These are phyloP conservation scores for Porites cylindrica DNA, from an alignment of 92 coral and sea anemone genomes.

Conservation along the genomic window DNA sequence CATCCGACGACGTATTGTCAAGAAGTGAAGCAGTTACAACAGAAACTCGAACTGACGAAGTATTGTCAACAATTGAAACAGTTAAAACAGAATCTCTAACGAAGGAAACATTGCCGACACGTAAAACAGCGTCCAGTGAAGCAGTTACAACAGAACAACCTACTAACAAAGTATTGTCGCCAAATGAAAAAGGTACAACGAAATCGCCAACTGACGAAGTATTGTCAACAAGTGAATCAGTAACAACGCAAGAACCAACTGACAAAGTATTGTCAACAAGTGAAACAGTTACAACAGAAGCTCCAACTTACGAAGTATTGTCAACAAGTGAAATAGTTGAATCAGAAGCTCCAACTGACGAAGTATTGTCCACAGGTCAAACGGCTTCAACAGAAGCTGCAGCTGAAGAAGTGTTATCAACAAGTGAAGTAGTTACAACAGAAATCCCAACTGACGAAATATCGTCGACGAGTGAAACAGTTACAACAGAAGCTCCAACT, in stretches of 20 bases:
- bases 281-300: not conserved
- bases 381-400: constrained; percentile 12
- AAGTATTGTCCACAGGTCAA: not conserved
- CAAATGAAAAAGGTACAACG: not conserved
- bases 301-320: not conserved
- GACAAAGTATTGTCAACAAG: not conserved
- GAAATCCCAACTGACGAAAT: not conserved
- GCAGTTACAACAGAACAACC: not conserved
- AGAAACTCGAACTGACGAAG: not conserved
- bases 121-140: not conserved
- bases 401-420: not conserved
- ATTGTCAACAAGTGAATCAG: not conserved
- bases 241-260: not conserved
- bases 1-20: not conserved
- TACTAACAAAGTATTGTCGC: not conserved
- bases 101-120: not conserved
- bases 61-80: not conserved
- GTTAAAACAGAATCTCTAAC: not conserved
- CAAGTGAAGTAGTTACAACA: constrained; percentile 5
- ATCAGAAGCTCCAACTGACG: not conserved
- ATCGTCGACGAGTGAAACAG: not conserved
- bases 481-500: not conserved
- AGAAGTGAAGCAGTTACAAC: constrained; percentile 1
- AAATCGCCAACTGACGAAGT: not conserved
- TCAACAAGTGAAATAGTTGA: not conserved